Percentiles rank a stretch among this genome's conserved stretches.
Conservation (phyloP, 2,797 vertebrate species). For the Lepus townsendii region DNA sequence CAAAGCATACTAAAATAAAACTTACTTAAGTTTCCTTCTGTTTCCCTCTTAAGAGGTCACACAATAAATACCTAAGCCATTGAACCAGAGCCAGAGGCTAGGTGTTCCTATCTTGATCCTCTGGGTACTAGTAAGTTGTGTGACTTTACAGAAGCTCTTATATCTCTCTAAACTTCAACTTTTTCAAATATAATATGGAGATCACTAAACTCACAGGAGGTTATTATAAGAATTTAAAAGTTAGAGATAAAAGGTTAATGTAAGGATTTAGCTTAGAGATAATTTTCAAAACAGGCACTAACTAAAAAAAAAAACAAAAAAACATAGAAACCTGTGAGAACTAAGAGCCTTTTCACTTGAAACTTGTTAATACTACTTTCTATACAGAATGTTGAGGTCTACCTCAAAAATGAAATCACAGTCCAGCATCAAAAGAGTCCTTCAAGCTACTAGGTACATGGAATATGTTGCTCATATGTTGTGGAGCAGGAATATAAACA, state of each 20-base stretch:
- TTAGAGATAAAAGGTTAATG: background rate
- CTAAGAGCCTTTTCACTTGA: background rate
- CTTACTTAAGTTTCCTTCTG: background rate
- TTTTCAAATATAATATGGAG: slow-evolving; percentile 39
- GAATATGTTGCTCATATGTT: background rate
- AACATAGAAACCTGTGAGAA: background rate
- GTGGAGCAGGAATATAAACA: background rate
- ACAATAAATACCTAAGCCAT: background rate
- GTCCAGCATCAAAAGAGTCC: background rate
- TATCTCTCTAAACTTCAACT: slow-evolving; percentile 28
- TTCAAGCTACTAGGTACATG: background rate
- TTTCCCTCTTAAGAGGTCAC: background rate
- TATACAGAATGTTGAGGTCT: background rate
- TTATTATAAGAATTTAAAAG: background rate
- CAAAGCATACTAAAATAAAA: background rate
- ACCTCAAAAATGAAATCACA: background rate
- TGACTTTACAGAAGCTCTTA: slow-evolving; percentile 14
- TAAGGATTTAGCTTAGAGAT: background rate
- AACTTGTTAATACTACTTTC: background rate
- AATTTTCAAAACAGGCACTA: background rate
- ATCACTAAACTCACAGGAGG: slow-evolving; percentile 26
- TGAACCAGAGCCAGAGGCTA: background rate
- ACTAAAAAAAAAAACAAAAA: slow-evolving; percentile 8
- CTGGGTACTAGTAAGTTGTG: background rate
- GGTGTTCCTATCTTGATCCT: background rate